Conservation (phyloP, 92 coral and sea anemone species). For the Porites rus region DNA sequence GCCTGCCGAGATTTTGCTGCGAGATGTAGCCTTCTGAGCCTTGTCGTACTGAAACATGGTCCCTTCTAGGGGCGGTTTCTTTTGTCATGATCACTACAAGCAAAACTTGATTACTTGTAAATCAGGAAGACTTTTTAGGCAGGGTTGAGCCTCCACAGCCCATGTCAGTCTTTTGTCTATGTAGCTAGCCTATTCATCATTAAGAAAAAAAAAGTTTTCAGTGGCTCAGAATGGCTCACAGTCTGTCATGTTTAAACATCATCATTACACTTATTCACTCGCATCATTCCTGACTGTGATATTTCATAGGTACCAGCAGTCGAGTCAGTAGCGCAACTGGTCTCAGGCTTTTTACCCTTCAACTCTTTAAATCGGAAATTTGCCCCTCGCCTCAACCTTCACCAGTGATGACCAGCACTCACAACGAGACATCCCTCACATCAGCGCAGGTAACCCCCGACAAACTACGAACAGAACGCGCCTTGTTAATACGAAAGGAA, state of each 20-base stretch:
- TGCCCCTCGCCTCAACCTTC: conserved; percentile 24
- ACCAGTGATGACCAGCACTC: not conserved
- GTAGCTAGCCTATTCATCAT: too few species aligned
- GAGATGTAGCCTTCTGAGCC: not conserved
- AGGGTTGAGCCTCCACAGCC: too few species aligned
- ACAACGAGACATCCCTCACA: not conserved
- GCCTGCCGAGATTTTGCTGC: not conserved
- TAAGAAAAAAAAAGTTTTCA: too few species aligned
- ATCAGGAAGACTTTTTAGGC: too few species aligned
- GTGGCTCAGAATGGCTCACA: too few species aligned
- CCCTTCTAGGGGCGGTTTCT: too few species aligned
- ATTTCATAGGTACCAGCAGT: not conserved
- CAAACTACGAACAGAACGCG: not conserved
- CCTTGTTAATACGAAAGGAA: not conserved
- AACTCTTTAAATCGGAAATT: conserved; percentile 6
- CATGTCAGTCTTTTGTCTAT: too few species aligned
- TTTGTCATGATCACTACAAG: too few species aligned
- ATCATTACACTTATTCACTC: too few species aligned
- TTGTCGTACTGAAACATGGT: not conserved
- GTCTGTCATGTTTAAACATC: too few species aligned
- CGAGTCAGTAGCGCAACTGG: conserved; percentile 2
- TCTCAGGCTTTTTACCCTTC: conserved; percentile 16
- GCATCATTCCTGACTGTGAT: not conserved
- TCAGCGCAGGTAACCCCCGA: not conserved
- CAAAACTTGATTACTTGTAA: too few species aligned